A percentile compares a stretch with the other conserved stretches of the same genome.
phyloP scores from a whole-genome alignment of 2,113 vertebrate species.

The Saguinus midas region DNA sequence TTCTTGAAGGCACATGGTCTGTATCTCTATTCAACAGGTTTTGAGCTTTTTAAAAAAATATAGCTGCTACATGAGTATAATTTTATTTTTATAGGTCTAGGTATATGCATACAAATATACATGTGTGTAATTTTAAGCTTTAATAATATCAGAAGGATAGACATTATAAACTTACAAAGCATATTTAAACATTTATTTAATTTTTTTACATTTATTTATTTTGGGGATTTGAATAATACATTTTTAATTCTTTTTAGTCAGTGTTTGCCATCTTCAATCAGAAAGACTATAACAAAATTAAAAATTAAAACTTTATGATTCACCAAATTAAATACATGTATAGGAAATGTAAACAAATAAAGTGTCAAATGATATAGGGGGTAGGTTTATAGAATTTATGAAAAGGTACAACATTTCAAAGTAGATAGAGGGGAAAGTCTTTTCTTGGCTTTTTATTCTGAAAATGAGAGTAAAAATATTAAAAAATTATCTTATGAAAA shows the following conservation, averaged over 20 bases:
- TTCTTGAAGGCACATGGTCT: background rate
- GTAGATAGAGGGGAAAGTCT: background rate
- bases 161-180: background rate
- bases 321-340: background rate
- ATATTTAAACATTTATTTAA: background rate
- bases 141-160: background rate
- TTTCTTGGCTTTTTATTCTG: background rate
- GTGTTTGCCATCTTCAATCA: background rate
- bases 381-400: background rate
- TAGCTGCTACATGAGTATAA: background rate
- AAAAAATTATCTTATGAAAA: background rate
- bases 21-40: background rate
- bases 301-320: constrained; percentile 2
- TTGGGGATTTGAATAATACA: background rate
- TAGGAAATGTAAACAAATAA: background rate
- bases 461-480: background rate
- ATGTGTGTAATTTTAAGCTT: background rate
- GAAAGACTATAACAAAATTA: background rate
- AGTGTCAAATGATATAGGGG: background rate
- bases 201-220: background rate
- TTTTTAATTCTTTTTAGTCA: background rate
- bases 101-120: background rate
- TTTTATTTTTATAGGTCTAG: background rate
- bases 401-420: background rate
- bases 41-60: background rate